Evolutionary conservation across 1,140 invertebrate genomes (phyloP).

Genomic region (Gonatopus flavifemur): DNA sequence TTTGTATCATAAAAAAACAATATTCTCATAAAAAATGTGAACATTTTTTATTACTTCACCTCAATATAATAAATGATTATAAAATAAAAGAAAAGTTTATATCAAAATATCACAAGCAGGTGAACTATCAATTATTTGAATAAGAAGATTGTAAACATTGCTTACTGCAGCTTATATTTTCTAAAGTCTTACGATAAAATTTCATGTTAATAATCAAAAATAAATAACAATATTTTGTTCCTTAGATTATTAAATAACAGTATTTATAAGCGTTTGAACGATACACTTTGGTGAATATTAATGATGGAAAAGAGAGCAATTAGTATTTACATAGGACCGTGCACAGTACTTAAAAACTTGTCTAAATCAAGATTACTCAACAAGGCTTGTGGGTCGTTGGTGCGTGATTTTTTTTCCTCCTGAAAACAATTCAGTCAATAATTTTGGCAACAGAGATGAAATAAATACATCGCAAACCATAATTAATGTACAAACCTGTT

Average conservation of each 20-base stretch:
- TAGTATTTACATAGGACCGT: constrained; percentile 31
- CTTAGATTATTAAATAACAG: not conserved
- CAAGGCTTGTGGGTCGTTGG: constrained; percentile 31
- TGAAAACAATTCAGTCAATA: too few relatives aligned
- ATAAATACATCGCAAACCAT: too few relatives aligned
- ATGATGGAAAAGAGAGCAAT: constrained; percentile 7
- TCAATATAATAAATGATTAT: too few relatives aligned
- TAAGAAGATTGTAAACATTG: too few relatives aligned
- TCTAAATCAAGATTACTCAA: constrained; percentile 38
- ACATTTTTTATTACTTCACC: too few relatives aligned
- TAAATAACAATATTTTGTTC: constrained; percentile 6
- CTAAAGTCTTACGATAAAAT: constrained; percentile 7
- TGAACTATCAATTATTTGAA: too few relatives aligned
- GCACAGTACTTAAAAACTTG: constrained; percentile 40
- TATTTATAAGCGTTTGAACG: not conserved
- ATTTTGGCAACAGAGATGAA: too few relatives aligned
- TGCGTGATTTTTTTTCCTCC: constrained; percentile 28
- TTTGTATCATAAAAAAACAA: too few relatives aligned
- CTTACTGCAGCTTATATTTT: constrained; percentile 2
- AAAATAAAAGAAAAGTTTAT: too few relatives aligned
- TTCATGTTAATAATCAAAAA: constrained; percentile 6
- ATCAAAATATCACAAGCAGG: too few relatives aligned
- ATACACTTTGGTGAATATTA: constrained; percentile 1
- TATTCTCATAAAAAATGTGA: too few relatives aligned
- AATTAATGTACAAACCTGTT: too few relatives aligned